A percentile compares a stretch with the other conserved stretches of the same genome.
These are phyloP conservation scores for Orussus abietinus DNA, from an alignment of 1,140 invertebrate species.

Conservation along the genomic window DNA sequence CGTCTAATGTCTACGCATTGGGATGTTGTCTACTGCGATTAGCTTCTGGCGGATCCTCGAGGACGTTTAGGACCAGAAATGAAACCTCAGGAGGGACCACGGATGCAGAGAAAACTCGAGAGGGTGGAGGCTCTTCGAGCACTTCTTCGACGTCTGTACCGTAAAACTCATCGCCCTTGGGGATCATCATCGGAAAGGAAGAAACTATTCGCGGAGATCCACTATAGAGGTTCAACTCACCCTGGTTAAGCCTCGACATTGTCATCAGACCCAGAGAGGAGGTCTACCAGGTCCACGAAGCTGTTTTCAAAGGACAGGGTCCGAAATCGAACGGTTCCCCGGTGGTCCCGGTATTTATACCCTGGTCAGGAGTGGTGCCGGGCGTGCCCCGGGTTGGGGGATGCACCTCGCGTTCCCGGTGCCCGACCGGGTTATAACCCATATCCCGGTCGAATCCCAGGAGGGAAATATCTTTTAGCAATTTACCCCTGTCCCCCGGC, in stretches of 20 bases:
- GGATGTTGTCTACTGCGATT: too few species aligned
- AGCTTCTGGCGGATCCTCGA: too few species aligned
- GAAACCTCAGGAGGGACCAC: too few species aligned
- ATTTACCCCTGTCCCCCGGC: constrained; percentile 35
- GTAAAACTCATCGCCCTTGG: not conserved
- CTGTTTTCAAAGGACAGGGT: too few species aligned
- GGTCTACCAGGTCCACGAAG: too few species aligned
- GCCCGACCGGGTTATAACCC: constrained; percentile 26
- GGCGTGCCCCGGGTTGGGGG: not conserved
- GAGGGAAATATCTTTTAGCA: constrained; percentile 42
- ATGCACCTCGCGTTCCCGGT: constrained; percentile 5
- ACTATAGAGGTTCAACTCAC: too few species aligned
- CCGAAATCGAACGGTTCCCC: constrained; percentile 43
- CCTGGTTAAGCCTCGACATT: too few species aligned
- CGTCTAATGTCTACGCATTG: too few species aligned
- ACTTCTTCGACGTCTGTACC: not conserved
- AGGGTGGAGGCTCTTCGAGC: not conserved
- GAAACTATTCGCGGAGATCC: too few species aligned
- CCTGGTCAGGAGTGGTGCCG: not conserved
- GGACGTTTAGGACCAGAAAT: too few species aligned
- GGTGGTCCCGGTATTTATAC: constrained; percentile 11
- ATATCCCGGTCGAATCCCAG: constrained; percentile 25
- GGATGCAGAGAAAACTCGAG: not conserved
- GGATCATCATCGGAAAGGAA: too few species aligned
- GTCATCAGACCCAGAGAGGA: too few species aligned